A percentile compares a stretch with the other conserved stretches of the same genome.
These are phyloP conservation scores for Aphelocoma coerulescens DNA, from an alignment of 2,113 vertebrate genomes.

Conservation along the genomic window DNA sequence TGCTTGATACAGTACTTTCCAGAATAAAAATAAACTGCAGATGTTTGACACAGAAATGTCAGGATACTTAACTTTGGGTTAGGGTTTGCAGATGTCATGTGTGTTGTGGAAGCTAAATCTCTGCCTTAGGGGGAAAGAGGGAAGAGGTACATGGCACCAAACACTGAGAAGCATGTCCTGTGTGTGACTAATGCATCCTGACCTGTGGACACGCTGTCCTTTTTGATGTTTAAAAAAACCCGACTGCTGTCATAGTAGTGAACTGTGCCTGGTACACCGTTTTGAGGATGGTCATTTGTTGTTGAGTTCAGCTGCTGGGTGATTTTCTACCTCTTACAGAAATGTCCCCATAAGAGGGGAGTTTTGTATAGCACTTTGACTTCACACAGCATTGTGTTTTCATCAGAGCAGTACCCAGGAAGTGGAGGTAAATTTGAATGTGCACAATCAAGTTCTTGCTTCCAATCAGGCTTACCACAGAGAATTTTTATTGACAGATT, in stretches of 20 bases:
- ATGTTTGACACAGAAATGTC: slow-evolving; percentile 36
- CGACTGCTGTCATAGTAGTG: background rate
- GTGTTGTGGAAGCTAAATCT: background rate
- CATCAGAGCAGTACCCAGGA: background rate
- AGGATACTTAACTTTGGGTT: slow-evolving; percentile 5
- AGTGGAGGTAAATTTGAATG: background rate
- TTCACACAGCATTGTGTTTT: background rate
- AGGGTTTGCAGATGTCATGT: slow-evolving; percentile 8
- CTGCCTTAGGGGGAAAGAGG: background rate
- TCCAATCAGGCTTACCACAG: background rate
- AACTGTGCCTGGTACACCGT: background rate
- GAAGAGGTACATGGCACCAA: background rate
- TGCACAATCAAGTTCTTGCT: background rate
- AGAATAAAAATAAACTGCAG: slow-evolving; percentile 41
- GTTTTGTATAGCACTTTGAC: background rate
- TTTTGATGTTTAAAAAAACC: background rate
- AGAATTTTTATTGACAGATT: background rate
- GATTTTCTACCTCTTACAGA: background rate
- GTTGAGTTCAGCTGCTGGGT: background rate
- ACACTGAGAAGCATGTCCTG: background rate
- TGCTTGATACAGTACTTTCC: background rate
- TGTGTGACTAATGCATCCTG: background rate
- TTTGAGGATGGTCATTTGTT: background rate
- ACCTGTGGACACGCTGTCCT: background rate
- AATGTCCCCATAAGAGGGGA: background rate